A percentile compares a stretch with the other conserved stretches of the same genome.
phyloP scores from a whole-genome alignment of 2,113 vertebrate genomes.

The human (Homo sapiens) region GRCh38 chr7:84200501-84201000 shows the following conservation, averaged over 20 bases:
- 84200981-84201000: constrained; percentile 69
- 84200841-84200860: constrained; percentile 74
- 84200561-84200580: not conserved
- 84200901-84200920: constrained; percentile 77
- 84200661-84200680: not conserved
- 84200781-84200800: not conserved
- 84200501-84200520: not conserved
- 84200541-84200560: constrained; percentile 33
- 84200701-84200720: constrained; percentile 25
- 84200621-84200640: constrained; percentile 58
- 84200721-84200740: constrained; percentile 46
- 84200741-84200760: constrained; percentile 51
- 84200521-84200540: not conserved
- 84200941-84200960: constrained; percentile 82
- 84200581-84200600: constrained; percentile 5
- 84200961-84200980: constrained; percentile 41
- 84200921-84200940: constrained; percentile 77
- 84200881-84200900: constrained; percentile 79
- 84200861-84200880: constrained; percentile 83
- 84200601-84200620: constrained; percentile 6
- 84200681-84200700: not conserved
- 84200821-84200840: constrained; percentile 71
- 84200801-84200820: not conserved
- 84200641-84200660: constrained; percentile 32
- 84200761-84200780: constrained; percentile 23